Evolutionary conservation across 2,888 invertebrate genomes (phyloP), one percentile per base, ranked within the genome.

Genomic region (Habroteleia sp.): DNA sequence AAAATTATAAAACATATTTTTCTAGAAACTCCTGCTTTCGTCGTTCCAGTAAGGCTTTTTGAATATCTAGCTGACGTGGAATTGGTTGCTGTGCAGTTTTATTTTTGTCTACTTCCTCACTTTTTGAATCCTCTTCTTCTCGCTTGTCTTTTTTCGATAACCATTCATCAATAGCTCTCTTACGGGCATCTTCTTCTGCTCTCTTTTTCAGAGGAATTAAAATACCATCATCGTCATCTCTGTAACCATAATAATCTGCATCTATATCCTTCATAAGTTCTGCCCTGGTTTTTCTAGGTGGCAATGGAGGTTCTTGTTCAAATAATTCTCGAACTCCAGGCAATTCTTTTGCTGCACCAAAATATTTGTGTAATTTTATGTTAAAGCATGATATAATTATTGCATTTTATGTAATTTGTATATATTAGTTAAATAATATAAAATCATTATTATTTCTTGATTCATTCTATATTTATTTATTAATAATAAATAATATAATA

Each of bases 221-320:
- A 50, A 98, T 92, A 0, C 99, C 99, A 88, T 99, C 99, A 84
- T 99, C 99, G 82, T 99, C 99, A 89, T 99, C 99, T 82, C 98
- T 90, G 89, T 98, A 99, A 0, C 99, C 99, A 89, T 99, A 99
- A 90, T 99, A 99, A 89, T 98, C 97, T 0, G 99, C 98, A 90
- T 99, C 99, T 29, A 99, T 96, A 85, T 98, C 96, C 80, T 97
- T 95, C 98, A 99, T 98, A 48, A 99, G 91, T 87, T 99, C 99
- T 0, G 96, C 97, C 52, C 99, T 92, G 0, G 97, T 97, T 89
- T 97, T 96, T 14, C 97, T 91, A 7, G 96, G 95, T 2, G 96
- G 94, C 50, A 95, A 93, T 7, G 97, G 96, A 5, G 97, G 96
- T 87, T 97, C 97, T 87, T 98, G 97, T 87, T 98, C 97, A 90